These are phyloP conservation scores for Anthophora plumipes DNA, from an alignment of 2,888 invertebrate genomes.

Conservation along the genomic window DNA sequence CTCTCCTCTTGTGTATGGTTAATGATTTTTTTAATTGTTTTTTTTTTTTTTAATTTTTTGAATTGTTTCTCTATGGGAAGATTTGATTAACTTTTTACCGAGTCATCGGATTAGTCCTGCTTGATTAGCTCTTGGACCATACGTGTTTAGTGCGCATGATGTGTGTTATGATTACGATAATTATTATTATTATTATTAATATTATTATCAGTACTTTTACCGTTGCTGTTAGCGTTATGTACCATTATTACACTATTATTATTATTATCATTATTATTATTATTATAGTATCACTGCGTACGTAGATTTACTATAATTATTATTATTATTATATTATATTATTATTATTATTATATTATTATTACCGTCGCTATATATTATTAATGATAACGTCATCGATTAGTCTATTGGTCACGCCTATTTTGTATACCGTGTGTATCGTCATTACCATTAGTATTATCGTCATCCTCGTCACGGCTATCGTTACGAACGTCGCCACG, in stretches of 20 bases:
- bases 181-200: conserved; percentile 63
- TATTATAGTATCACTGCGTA: conserved; percentile 45
- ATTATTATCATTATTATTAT: conserved; percentile 55
- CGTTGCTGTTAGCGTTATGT: conserved; percentile 33
- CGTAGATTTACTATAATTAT: conserved; percentile 44
- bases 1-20: conserved; percentile 55
- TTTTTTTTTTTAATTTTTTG: conserved; percentile 50
- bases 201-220: conserved; percentile 33
- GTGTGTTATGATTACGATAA: conserved; percentile 77
- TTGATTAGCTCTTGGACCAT: conserved; percentile 77
- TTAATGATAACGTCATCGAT: conserved; percentile 24
- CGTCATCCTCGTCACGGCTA: conserved; percentile 40
- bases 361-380: conserved; percentile 47
- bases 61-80: conserved; percentile 53
- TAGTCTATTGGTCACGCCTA: conserved; percentile 27
- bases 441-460: conserved; percentile 68
- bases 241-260: conserved; percentile 38
- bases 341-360: conserved; percentile 51
- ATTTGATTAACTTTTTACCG: conserved; percentile 58
- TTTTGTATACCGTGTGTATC: conserved; percentile 57
- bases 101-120: conserved; percentile 76
- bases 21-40: conserved; percentile 39
- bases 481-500: conserved; percentile 39
- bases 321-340: conserved; percentile 31
- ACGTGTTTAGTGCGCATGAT: conserved; percentile 83